Conservation (phyloP, 92 coral and sea anemone genomes). For the Phenganax subtilis region DNA sequence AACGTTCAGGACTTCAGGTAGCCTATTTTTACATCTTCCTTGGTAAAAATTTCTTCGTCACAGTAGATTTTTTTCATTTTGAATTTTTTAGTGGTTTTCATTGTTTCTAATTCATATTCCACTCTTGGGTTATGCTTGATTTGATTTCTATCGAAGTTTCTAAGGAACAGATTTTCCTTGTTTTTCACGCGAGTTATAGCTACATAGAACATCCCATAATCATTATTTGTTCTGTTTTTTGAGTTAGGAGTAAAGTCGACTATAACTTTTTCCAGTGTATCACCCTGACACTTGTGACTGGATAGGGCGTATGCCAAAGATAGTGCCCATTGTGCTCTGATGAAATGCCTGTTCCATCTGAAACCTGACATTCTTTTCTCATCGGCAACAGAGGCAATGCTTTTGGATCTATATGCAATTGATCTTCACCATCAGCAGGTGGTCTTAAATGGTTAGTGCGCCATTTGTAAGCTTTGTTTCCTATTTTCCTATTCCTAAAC, state of each 20-base stretch:
- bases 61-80: conserved; percentile 11
- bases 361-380: conserved; percentile 7
- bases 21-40: conserved; percentile 10
- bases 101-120: conserved; percentile 3
- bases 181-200: conserved; percentile 5
- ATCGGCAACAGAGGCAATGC: conserved; percentile 12
- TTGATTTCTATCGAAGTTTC: conserved; percentile 11
- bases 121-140: conserved; percentile 18
- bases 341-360: conserved; percentile 5
- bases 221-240: conserved; percentile 17
- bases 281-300: conserved; percentile 21
- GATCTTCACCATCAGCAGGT: background rate
- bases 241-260: conserved; percentile 29
- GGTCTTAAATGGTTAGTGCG: conserved; percentile 6
- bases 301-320: conserved; percentile 15
- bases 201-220: conserved; percentile 10
- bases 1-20: background rate
- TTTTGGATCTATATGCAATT: background rate
- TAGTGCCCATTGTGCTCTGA: conserved; percentile 27
- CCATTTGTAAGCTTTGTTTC: conserved; percentile 1
- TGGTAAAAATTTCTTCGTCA: conserved; percentile 10
- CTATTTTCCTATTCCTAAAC: conserved; percentile 2
- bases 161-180: conserved; percentile 13
- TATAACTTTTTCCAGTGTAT: conserved; percentile 8
- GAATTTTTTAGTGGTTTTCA: background rate